A percentile compares a stretch with the other conserved stretches of the same genome.
Evolutionary conservation across 2,113 vertebrate genomes (phyloP).

Genomic region (Embiotoca jacksoni): DNA sequence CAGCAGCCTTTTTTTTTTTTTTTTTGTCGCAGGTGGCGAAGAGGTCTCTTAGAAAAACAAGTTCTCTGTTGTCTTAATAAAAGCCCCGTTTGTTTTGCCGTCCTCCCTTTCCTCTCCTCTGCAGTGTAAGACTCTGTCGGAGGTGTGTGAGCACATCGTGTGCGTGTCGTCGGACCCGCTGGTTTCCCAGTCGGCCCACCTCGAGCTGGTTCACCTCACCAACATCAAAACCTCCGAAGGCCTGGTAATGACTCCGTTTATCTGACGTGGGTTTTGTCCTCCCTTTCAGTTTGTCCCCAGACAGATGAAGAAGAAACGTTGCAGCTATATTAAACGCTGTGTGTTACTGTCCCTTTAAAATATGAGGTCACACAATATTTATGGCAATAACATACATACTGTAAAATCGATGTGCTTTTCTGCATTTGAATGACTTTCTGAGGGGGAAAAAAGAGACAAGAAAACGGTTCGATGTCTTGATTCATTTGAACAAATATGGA

Average conservation of each 20-base stretch:
- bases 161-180: conserved; percentile 92
- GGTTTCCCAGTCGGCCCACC: conserved; percentile 90
- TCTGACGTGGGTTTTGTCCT: background rate
- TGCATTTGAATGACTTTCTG: background rate
- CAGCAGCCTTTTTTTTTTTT: too few species aligned
- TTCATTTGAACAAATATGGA: conserved; percentile 1
- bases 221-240: conserved; percentile 90
- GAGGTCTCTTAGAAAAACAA: background rate
- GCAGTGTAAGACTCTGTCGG: conserved; percentile 93
- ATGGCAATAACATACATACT: rapidly evolving
- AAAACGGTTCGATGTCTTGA: background rate
- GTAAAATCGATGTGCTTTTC: background rate
- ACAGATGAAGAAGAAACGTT: too few species aligned
- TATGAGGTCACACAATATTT: too few species aligned
- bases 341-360: too few species aligned
- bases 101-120: conserved; percentile 20
- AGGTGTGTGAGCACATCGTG: conserved; percentile 95
- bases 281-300: background rate
- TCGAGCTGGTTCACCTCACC: conserved; percentile 89
- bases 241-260: conserved; percentile 83
- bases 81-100: background rate
- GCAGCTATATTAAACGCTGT: too few species aligned
- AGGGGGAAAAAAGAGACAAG: background rate
- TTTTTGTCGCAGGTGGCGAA: background rate
- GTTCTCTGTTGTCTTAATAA: background rate